Evolutionary conservation across 2,888 invertebrate species (phyloP), one percentile per base, ranked within the genome.

Genomic region (Pterobdella sp.): DNA sequence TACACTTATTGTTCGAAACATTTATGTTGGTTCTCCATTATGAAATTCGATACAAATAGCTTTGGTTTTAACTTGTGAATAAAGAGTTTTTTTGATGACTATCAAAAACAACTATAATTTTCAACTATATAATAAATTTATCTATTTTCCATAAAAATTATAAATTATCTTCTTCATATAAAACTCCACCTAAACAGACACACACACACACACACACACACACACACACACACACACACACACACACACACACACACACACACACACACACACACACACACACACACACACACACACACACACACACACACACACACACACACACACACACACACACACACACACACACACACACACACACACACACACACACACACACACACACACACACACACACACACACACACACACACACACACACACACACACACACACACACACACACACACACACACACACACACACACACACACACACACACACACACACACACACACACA

Each of bases 391-490:
- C 42, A 42, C 42, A 42, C 42, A 42, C 42, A 42, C 42, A 42
- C 42, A 42, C 42, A 42, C 42, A 42, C 42, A 42, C 42, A 42
- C 42, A 42, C 60, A 56, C 7, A 56, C 7, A 56, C n/a, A 56
- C 7, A 56, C 60, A 56, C 60, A 56, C 60, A 56, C 60, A n/a
- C 7, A 56, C n/a, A 56, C 7, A 56, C 60, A 56, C 60, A 56
- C 60, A 56, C 60, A 56, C 60, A 56, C 60, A 7, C 60, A 56
- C 60, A 56, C 60, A 56, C 14, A 56, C 60, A 56, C 60, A 56
- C 60, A 56, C 7, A 56, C 60, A 56, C 60, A 56, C 60, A 56
- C 60, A 56, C 60, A 56, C 60, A 56, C 60, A 56, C 60, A 56
- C 60, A 7, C 60, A 56, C 60, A 56, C 60, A 56, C 14, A 56